A percentile compares a stretch with the other conserved stretches of the same genome.
phyloP scores from a whole-genome alignment of 2,797 vertebrate genomes.

The Momotus momota region DNA sequence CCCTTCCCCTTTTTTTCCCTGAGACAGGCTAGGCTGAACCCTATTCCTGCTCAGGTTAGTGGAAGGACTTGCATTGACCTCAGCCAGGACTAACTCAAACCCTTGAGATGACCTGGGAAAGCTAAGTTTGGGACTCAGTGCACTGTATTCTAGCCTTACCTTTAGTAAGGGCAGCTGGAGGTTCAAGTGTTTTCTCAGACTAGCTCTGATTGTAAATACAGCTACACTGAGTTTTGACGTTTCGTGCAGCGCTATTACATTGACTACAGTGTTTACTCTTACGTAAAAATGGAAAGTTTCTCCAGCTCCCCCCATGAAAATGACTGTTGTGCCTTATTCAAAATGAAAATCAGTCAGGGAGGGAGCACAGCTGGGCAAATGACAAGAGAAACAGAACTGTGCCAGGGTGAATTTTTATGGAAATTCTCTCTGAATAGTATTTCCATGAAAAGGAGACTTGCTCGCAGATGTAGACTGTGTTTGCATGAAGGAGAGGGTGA shows the following conservation, averaged over 20 bases:
- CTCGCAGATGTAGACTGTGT: constrained; percentile 18
- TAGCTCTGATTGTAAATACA: background rate
- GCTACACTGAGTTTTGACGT: background rate
- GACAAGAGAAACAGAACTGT: constrained; percentile 72
- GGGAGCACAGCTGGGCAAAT: constrained; percentile 69
- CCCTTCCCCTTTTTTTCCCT: background rate
- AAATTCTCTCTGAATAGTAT: constrained; percentile 67
- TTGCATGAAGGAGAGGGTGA: constrained; percentile 24
- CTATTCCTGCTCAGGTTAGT: background rate
- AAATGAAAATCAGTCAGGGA: constrained; percentile 62
- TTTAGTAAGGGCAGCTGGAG: background rate
- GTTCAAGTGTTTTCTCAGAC: background rate
- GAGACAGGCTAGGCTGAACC: background rate
- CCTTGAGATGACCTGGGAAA: background rate
- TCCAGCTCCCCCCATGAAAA: background rate
- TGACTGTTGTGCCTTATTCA: constrained; percentile 41
- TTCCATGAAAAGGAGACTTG: constrained; percentile 72
- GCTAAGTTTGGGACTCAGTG: rapidly evolving
- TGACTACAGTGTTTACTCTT: constrained; percentile 13
- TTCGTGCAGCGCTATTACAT: background rate
- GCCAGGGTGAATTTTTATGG: constrained; percentile 69
- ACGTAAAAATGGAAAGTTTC: constrained; percentile 60
- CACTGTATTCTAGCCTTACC: background rate
- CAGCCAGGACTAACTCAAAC: background rate
- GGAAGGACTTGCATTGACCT: background rate